A percentile compares a stretch with the other conserved stretches of the same genome.
Conservation (phyloP, 2,888 invertebrate genomes). For the Spodoptera littoralis region DNA sequence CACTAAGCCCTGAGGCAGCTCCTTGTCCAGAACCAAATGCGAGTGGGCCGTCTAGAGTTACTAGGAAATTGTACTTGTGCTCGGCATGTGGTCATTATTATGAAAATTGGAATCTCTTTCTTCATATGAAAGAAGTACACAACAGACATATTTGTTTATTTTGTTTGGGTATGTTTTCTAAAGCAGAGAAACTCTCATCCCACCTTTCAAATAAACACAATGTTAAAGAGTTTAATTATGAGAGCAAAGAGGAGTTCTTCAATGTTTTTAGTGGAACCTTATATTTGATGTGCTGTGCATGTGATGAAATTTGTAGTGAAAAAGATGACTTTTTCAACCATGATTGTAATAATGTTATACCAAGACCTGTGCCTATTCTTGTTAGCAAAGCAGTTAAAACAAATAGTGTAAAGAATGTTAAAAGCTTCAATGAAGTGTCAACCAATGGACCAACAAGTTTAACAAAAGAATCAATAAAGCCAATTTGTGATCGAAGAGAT, state of each 20-base stretch:
- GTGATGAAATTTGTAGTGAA: constrained; percentile 93
- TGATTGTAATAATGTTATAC: constrained; percentile 89
- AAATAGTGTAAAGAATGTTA: constrained; percentile 72
- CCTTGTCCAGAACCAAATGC: constrained; percentile 73
- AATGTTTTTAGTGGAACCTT: constrained; percentile 91
- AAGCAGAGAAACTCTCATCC: constrained; percentile 93
- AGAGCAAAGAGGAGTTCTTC: constrained; percentile 91
- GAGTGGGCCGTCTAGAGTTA: constrained; percentile 89
- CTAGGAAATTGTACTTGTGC: constrained; percentile 94
- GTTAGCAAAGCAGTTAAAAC: constrained; percentile 81
- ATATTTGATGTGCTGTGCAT: constrained; percentile 94
- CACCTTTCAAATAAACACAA: constrained; percentile 94
- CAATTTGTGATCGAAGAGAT: constrained; percentile 73
- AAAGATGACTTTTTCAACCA: constrained; percentile 93
- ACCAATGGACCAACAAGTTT: constrained; percentile 73
- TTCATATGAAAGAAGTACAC: constrained; percentile 95
- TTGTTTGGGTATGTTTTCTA: constrained; percentile 94
- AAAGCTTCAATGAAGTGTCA: constrained; percentile 69
- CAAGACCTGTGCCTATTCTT: constrained; percentile 85
- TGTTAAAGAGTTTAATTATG: constrained; percentile 91
- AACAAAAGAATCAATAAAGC: constrained; percentile 67
- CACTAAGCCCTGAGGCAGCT: constrained; percentile 79
- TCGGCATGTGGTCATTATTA: constrained; percentile 95
- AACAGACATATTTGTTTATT: constrained; percentile 94
- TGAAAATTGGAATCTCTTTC: constrained; percentile 95